phyloP scores from a whole-genome alignment of 2,113 vertebrate genomes.

The Emberiza fucata region DNA sequence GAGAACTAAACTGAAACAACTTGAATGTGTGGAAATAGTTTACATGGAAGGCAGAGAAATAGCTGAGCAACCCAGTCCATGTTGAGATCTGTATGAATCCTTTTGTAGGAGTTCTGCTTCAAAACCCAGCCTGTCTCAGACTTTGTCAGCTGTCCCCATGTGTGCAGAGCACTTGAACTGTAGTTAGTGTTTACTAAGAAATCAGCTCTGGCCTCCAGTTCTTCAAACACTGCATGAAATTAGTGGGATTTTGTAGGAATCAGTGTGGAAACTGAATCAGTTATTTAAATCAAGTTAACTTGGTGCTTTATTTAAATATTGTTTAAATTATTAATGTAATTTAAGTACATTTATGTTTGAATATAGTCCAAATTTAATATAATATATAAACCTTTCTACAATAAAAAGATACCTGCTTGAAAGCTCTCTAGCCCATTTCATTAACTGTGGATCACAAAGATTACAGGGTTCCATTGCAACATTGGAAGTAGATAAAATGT shows the following conservation, averaged over 20 bases:
- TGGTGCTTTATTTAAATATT: conserved; percentile 1
- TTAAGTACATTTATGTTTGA: not conserved
- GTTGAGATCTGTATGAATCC: not conserved
- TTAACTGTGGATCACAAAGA: not conserved
- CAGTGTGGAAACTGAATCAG: not conserved
- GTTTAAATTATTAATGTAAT: conserved; percentile 8
- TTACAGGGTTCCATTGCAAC: not conserved
- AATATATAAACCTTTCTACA: not conserved
- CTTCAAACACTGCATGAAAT: not conserved
- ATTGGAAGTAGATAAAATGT: not conserved
- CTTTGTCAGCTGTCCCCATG: not conserved
- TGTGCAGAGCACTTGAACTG: not conserved
- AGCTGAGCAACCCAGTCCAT: not conserved
- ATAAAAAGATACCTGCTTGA: not conserved
- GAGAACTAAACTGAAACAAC: not conserved
- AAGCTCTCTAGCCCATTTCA: not conserved
- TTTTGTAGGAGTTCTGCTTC: not conserved
- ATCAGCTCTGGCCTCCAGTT: not conserved
- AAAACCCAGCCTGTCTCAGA: not conserved
- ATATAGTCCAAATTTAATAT: not conserved
- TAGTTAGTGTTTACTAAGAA: not conserved
- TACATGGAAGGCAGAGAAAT: not conserved
- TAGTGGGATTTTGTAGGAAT: not conserved
- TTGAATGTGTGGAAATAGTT: not conserved
- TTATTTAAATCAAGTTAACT: not conserved